Conservation (phyloP, 2,888 invertebrate genomes). For the Drosophila leonis region DNA sequence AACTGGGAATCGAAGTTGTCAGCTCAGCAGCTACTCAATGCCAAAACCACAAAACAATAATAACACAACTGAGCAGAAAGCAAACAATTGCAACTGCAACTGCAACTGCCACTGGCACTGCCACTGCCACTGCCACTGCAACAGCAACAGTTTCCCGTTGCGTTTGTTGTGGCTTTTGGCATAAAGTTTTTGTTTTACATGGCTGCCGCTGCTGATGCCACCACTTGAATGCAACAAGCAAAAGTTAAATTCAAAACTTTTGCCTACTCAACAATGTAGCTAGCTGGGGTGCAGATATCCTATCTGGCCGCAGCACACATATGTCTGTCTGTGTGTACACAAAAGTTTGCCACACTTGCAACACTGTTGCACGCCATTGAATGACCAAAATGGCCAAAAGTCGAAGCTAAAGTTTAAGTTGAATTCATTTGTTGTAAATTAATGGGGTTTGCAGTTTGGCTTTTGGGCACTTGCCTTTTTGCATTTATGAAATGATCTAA, state of each 20-base stretch:
- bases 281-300: slow-evolving; percentile 1
- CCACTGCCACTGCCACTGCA: slow-evolving; percentile 9
- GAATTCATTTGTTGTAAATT: background rate
- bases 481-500: background rate
- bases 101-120: slow-evolving; percentile 11
- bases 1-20: slow-evolving; percentile 42
- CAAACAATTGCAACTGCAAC: slow-evolving; percentile 29
- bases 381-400: slow-evolving; percentile 34
- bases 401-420: slow-evolving; percentile 12
- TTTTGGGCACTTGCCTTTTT: background rate
- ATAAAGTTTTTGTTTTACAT: slow-evolving; percentile 70
- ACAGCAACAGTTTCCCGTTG: slow-evolving; percentile 45
- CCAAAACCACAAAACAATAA: slow-evolving; percentile 58
- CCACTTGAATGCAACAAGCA: slow-evolving; percentile 74
- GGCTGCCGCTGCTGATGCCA: slow-evolving; percentile 32
- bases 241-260: slow-evolving; percentile 73
- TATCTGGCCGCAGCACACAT: slow-evolving; percentile 35
- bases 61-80: slow-evolving; percentile 24
- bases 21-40: slow-evolving; percentile 33
- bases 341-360: slow-evolving; percentile 40
- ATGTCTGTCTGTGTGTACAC: background rate
- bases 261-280: slow-evolving; percentile 56
- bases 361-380: slow-evolving; percentile 48
- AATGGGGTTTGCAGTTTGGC: slow-evolving; percentile 1
- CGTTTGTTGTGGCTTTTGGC: slow-evolving; percentile 32